Evolutionary conservation across 2,797 vertebrate genomes (phyloP).

Genomic region (Hypotaenidia okinawae): DNA sequence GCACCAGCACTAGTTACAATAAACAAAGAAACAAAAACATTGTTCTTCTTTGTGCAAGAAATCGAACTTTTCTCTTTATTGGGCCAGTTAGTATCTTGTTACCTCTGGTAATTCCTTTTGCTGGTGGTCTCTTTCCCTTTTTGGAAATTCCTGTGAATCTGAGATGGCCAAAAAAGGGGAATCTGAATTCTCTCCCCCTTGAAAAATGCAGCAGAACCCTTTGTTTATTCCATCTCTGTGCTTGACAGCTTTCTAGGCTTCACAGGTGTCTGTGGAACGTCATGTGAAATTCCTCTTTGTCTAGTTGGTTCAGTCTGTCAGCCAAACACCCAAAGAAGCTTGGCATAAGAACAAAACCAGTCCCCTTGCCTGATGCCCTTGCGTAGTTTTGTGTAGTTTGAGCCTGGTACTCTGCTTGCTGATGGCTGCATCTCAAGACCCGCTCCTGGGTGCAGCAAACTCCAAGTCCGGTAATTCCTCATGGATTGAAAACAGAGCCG

Average conservation of each 20-base stretch:
- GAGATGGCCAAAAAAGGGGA: background rate
- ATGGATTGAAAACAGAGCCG: conserved; percentile 47
- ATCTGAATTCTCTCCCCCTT: background rate
- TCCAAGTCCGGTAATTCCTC: background rate
- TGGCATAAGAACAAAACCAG: background rate
- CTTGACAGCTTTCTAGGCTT: background rate
- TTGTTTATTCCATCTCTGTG: background rate
- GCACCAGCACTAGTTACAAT: background rate
- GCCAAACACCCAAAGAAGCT: background rate
- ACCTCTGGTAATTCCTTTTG: background rate
- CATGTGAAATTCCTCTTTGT: background rate
- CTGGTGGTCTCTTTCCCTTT: background rate
- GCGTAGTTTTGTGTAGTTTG: background rate
- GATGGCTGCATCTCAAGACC: background rate
- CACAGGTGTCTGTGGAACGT: background rate
- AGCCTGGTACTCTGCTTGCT: background rate
- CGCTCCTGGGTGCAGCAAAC: background rate
- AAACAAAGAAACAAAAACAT: fast-evolving
- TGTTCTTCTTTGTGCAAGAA: background rate
- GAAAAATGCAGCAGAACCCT: background rate
- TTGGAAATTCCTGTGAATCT: background rate
- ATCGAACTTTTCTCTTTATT: background rate
- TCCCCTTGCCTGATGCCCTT: background rate
- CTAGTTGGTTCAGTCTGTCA: background rate
- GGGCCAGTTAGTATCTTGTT: background rate